Evolutionary conservation across 2,113 vertebrate genomes (phyloP).

Genomic region (Oreochromis spilurus): DNA sequence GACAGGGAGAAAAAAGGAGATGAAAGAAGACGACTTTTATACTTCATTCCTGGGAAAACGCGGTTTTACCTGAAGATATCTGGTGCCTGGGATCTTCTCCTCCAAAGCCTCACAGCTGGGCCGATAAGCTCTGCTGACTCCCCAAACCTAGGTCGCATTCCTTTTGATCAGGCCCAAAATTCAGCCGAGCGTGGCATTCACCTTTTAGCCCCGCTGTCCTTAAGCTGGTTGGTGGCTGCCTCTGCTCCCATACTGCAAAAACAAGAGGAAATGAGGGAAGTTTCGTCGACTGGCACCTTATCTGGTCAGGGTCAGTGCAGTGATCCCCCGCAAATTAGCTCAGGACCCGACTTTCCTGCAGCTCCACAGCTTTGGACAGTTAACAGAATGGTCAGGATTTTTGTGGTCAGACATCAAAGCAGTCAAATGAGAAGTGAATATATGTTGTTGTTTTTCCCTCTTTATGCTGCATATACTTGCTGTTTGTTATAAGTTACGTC

Average conservation of each 20-base stretch:
- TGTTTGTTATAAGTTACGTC: background rate
- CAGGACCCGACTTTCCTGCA: slow-evolving; percentile 28
- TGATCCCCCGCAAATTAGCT: slow-evolving; percentile 71
- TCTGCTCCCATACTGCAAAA: slow-evolving; percentile 62
- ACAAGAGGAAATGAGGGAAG: slow-evolving; percentile 76
- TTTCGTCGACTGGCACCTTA: slow-evolving; percentile 70
- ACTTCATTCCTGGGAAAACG: slow-evolving; percentile 12
- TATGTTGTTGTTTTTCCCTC: background rate
- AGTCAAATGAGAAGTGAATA: slow-evolving; percentile 3
- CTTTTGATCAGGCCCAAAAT: slow-evolving; percentile 70
- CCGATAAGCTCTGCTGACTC: slow-evolving; percentile 56
- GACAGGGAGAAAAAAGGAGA: background rate
- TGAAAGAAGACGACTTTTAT: background rate
- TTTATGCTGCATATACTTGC: background rate
- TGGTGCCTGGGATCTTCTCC: slow-evolving; percentile 46
- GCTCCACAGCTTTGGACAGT: slow-evolving; percentile 10
- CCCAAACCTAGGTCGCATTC: slow-evolving; percentile 59
- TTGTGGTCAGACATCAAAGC: slow-evolving; percentile 31
- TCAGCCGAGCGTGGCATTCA: slow-evolving; percentile 70
- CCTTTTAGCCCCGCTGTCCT: slow-evolving; percentile 66
- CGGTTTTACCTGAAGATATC: slow-evolving; percentile 49
- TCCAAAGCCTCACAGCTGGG: slow-evolving; percentile 39
- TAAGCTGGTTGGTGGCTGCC: slow-evolving; percentile 56
- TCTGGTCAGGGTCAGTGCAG: slow-evolving; percentile 65
- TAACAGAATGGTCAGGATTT: slow-evolving; percentile 36